Evolutionary conservation across 2,888 invertebrate species (phyloP), one percentile per base, ranked within the genome.

Genomic region (Dermolepida albohirtum): DNA sequence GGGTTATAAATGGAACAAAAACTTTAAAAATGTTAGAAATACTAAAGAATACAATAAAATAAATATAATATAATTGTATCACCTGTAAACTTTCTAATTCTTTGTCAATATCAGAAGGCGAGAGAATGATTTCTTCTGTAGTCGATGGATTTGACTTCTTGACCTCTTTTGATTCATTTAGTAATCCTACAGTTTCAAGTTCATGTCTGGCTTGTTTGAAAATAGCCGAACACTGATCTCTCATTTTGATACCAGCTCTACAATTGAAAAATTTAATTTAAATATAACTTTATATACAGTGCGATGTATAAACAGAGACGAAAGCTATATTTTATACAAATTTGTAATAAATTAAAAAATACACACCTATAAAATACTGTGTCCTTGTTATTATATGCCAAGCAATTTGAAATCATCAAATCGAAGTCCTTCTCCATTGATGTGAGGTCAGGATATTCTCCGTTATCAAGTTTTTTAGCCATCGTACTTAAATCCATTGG

Each of bases 331-430:
- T n/a, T n/a, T 7, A 12, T 49, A 29, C 2, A 27, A 39, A 29
- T 62, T 44, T 17, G 54, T 43, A 55, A 40, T 40, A 39, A 54
- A 12, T 27, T 47, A 12, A 41, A 66, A 10, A 43, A 29, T 29
- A 74, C 83, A 80, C 73, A 88, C 88, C 87, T 86, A 82, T 97
- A 97, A 82, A 96, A 98, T 66, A 97, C 92, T 0, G 97, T 97
- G 76, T 97, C 97, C 79, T 95, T 94, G 73, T 94, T 92, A 82
- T 99, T 99, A 82, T 98, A 99, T 0, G 92, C 92, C 76, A 96
- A 87, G 79, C 98, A 99, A 83, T 99, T 99, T 73, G 90, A 89
- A 67, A 98, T 94, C 93, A 99, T 98, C n/a, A 98, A 87, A 77
- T 92, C 90, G 81, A 98, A 98, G 85, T 99, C 98, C 0, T 86